These are phyloP conservation scores for Delia radicum DNA, from an alignment of 1,140 invertebrate species.

Conservation along the genomic window DNA sequence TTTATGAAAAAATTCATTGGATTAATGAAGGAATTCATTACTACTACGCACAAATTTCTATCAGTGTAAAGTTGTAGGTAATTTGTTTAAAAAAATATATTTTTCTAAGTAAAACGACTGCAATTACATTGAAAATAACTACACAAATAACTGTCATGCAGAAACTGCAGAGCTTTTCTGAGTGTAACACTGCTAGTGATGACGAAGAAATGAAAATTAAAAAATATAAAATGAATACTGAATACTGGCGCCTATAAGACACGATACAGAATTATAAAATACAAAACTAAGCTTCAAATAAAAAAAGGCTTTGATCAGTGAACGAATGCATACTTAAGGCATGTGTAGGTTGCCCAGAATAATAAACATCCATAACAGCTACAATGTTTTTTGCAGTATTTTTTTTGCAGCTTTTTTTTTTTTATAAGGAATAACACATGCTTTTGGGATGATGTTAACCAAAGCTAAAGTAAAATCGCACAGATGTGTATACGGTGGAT, in stretches of 20 bases:
- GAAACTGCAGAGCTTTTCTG: neutral
- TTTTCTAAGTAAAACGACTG: too few relatives aligned
- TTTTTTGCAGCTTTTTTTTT: neutral
- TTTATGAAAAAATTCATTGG: too few relatives aligned
- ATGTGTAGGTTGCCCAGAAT: neutral
- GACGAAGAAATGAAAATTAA: neutral
- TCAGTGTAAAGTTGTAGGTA: too few relatives aligned
- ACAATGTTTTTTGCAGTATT: too few relatives aligned
- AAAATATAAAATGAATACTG: neutral
- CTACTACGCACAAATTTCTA: too few relatives aligned
- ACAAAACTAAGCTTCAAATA: neutral
- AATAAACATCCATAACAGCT: neutral
- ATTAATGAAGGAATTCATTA: too few relatives aligned
- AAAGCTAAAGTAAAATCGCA: neutral
- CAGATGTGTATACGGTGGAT: neutral
- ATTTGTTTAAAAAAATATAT: too few relatives aligned
- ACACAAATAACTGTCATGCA: neutral
- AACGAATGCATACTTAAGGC: neutral
- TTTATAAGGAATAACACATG: neutral
- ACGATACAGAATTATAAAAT: neutral
- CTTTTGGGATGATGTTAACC: neutral
- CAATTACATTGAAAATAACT: too few relatives aligned
- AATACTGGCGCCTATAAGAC: slow-evolving; percentile 1
- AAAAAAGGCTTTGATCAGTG: neutral
- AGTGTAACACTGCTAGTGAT: neutral